Evolutionary conservation across 2,888 invertebrate genomes (phyloP).

Genomic region (Agriopis leucophaearia): DNA sequence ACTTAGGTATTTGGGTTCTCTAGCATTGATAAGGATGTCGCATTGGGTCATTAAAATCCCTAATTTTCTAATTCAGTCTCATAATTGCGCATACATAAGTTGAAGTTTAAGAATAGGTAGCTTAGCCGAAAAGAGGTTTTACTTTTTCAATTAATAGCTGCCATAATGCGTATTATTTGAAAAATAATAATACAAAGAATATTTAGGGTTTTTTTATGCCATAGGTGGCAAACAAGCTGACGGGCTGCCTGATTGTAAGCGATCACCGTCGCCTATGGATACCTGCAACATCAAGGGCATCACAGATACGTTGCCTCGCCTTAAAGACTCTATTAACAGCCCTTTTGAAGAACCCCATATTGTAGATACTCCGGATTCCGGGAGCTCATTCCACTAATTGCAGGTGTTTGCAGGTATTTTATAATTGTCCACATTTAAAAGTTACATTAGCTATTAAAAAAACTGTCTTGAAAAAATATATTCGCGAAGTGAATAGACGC

Average conservation of each 20-base stretch:
- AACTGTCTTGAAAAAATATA: neutral
- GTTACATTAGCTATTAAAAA: neutral
- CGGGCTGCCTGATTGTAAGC: too few relatives aligned
- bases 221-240: too few relatives aligned
- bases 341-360: too few relatives aligned
- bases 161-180: neutral
- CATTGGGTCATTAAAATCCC: conserved; percentile 61
- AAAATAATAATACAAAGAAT: neutral
- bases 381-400: too few relatives aligned
- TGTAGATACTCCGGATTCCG: too few relatives aligned
- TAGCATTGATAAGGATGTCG: conserved; percentile 58
- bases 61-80: conserved; percentile 83
- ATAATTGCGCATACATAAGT: conserved; percentile 81
- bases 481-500: neutral
- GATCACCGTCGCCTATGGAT: too few relatives aligned
- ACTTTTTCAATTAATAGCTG: conserved; percentile 12
- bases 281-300: too few relatives aligned
- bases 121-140: conserved; percentile 36
- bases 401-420: too few relatives aligned
- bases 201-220: too few relatives aligned
- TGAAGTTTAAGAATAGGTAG: conserved; percentile 58
- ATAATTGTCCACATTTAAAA: too few relatives aligned
- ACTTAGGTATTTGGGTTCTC: conserved; percentile 46
- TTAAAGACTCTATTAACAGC: too few relatives aligned
- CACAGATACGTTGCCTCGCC: too few relatives aligned